Evolutionary conservation across 2,888 invertebrate species (phyloP).

Genomic region (Diaphora mendica): DNA sequence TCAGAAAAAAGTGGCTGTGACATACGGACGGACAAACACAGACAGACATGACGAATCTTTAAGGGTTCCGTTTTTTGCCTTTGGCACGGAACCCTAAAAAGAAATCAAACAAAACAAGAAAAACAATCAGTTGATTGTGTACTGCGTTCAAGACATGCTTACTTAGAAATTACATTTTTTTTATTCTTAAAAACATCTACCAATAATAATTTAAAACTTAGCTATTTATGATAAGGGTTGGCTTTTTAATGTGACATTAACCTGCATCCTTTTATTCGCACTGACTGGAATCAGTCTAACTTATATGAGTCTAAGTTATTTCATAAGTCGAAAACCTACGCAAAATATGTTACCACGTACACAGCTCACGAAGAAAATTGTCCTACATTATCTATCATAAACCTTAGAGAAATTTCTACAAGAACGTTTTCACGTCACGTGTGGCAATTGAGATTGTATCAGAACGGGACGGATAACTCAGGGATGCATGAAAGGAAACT

Average conservation of each 20-base stretch:
- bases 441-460: constrained; percentile 50
- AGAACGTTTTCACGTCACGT: constrained; percentile 44
- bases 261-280: constrained; percentile 1
- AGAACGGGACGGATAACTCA: constrained; percentile 48
- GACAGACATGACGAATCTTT: too few species aligned
- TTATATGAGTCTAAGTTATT: neutral
- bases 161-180: too few species aligned
- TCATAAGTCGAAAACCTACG: neutral
- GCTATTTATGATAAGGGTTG: neutral
- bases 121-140: neutral
- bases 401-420: constrained; percentile 16
- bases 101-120: too few species aligned
- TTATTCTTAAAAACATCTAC: neutral
- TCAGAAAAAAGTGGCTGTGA: too few species aligned
- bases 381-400: constrained; percentile 6
- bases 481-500: constrained; percentile 41
- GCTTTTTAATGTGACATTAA: neutral
- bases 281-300: neutral
- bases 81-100: too few species aligned
- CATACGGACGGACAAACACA: too few species aligned
- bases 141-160: neutral
- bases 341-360: neutral
- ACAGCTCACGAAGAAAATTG: neutral
- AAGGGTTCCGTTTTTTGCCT: too few species aligned
- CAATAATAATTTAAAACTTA: neutral